phyloP scores from a whole-genome alignment of 2,888 invertebrate genomes.

The Chironomus tentans region DNA sequence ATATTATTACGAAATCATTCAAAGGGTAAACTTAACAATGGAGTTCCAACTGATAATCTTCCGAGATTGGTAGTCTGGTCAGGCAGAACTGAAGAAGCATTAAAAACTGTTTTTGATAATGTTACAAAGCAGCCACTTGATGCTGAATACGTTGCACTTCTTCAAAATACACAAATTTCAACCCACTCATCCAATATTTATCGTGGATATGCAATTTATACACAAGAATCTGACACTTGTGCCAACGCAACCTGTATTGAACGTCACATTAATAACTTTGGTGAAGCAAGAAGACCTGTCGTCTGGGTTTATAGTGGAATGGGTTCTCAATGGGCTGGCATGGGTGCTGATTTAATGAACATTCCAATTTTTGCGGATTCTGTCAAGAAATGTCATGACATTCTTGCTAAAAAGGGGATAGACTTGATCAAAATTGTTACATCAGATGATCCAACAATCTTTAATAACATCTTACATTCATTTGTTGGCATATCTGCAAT shows the following conservation, averaged over 20 bases:
- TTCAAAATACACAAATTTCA: constrained; percentile 36
- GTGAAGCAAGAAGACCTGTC: constrained; percentile 58
- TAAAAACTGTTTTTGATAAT: constrained; percentile 51
- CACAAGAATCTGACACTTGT: background rate
- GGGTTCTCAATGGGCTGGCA: constrained; percentile 63
- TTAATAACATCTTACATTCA: constrained; percentile 51
- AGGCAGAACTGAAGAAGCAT: constrained; percentile 64
- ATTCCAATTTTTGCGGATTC: constrained; percentile 60
- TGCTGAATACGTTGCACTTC: constrained; percentile 46
- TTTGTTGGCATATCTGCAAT: constrained; percentile 58
- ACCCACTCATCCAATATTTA: background rate
- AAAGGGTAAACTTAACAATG: constrained; percentile 41
- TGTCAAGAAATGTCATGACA: constrained; percentile 47
- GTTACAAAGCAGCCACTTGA: constrained; percentile 49
- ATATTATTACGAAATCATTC: background rate
- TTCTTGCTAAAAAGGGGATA: constrained; percentile 48
- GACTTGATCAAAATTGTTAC: constrained; percentile 52
- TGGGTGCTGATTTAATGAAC: constrained; percentile 64
- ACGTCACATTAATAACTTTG: constrained; percentile 49
- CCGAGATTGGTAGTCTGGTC: constrained; percentile 60
- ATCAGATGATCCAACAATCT: constrained; percentile 46
- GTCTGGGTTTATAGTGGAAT: constrained; percentile 73
- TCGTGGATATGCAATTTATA: constrained; percentile 52
- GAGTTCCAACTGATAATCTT: constrained; percentile 49
- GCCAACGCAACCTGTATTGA: constrained; percentile 35